phyloP scores from a whole-genome alignment of 37 sponge, comb jelly and placozoan genomes.

The Corticium candelabrum region DNA sequence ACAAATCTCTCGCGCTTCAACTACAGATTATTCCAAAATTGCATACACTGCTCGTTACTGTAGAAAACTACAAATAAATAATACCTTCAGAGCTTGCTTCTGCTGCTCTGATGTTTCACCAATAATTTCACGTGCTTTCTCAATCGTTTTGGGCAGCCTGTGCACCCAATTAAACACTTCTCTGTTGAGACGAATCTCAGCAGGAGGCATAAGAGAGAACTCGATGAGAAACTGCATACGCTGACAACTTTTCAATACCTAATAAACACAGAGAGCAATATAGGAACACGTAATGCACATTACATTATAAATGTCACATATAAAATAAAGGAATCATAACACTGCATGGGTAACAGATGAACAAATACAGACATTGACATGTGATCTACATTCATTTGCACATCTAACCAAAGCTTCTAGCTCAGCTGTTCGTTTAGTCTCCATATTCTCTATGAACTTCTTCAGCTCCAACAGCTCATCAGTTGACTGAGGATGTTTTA shows the following conservation, averaged over 20 bases:
- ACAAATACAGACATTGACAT: too few relatives aligned
- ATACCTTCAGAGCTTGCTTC: slow-evolving; percentile 13
- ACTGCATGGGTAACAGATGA: too few relatives aligned
- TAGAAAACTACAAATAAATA: not conserved
- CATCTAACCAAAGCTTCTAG: slow-evolving; percentile 65
- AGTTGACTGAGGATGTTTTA: slow-evolving; percentile 80
- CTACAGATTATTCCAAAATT: slow-evolving; percentile 20
- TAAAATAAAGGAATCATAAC: too few relatives aligned
- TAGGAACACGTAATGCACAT: too few relatives aligned
- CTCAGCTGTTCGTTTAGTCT: slow-evolving; percentile 31
- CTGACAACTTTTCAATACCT: too few relatives aligned
- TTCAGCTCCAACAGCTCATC: slow-evolving; percentile 86
- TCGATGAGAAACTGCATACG: too few relatives aligned
- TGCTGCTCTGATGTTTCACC: not conserved
- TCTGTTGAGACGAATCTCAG: slow-evolving; percentile 71
- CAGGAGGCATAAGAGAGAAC: slow-evolving; percentile 55
- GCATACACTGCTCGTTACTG: not conserved
- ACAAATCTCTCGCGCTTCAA: slow-evolving; percentile 75
- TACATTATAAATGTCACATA: too few relatives aligned
- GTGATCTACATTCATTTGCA: too few relatives aligned
- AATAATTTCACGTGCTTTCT: slow-evolving; percentile 77
- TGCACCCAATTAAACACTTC: slow-evolving; percentile 86
- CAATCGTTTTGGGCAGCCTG: slow-evolving; percentile 76
- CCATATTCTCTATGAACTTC: slow-evolving; percentile 63
- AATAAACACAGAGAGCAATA: too few relatives aligned